Evolutionary conservation across 2,797 vertebrate species (phyloP), one percentile per base, ranked within the genome.

Genomic region (Sylvilagus floridanus): DNA sequence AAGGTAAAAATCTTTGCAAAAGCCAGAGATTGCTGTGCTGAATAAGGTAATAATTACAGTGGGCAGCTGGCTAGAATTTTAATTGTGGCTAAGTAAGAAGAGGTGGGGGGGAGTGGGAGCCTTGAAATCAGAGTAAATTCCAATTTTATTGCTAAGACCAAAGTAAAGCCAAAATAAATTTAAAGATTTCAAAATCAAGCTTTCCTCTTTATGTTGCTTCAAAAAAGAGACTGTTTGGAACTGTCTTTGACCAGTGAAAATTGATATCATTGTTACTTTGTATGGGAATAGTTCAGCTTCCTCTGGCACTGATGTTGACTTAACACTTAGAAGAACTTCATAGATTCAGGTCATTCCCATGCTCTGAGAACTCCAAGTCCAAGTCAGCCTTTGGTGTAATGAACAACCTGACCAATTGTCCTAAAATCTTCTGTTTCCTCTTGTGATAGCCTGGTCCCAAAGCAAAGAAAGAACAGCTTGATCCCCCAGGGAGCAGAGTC

Each of bases 71-170:
- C 65, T 97, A 79, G 63, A 93, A 96, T 94, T 94, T 96, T 98
- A 98, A 98, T 96, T 97, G 83, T 86, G 78, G 88, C 89, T 97
- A 97, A 98, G 96, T 94, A 97, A 90, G 97, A 96, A 87, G 37
- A 84, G 54, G 95, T 96, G 96, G 85, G 16, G 54, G 57, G 13
- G 24, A n/a, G 16, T 88, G 17, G 4, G 96, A 63, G 0, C 0
- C 57, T 96, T 83, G 95, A 95, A 97, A 95, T 96, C 94, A 96
- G 96, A 96, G 91, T 82, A 85, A 91, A 89, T 95, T 92, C 81
- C 92, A 90, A 92, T 95, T 98, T 98, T 94, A 96, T 96, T 98
- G 88, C 76, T 94, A 88, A 96, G 75, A 95, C 95, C 73, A 97
- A 98, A 97, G 37, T 77, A 91, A 92, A 94, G 96, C 82, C 84